phyloP scores from a whole-genome alignment of 2,113 vertebrate genomes.

The Collichthys lucidus region DNA sequence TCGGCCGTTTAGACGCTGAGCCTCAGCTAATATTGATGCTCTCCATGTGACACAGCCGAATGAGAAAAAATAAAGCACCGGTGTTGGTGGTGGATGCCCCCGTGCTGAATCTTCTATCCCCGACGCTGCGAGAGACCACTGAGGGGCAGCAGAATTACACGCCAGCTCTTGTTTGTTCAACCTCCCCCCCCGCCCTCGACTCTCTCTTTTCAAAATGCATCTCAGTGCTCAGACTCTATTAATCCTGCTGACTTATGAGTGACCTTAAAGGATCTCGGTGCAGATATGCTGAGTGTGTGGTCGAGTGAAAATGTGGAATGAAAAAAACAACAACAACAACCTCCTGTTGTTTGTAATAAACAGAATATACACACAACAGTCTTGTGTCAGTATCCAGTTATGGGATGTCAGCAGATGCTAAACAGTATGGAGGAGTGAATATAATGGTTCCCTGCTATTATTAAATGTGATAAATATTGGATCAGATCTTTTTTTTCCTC shows the following conservation, averaged over 20 bases:
- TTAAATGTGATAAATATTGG: neutral
- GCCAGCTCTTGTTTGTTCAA: conserved; percentile 37
- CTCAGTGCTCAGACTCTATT: conserved; percentile 51
- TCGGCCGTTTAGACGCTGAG: conserved; percentile 39
- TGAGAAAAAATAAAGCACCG: conserved; percentile 38
- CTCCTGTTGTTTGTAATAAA: conserved; percentile 24
- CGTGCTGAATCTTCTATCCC: neutral
- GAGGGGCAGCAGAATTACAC: conserved; percentile 77
- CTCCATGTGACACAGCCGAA: conserved; percentile 43
- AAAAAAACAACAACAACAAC: neutral
- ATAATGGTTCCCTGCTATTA: conserved; percentile 11
- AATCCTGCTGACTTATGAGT: conserved; percentile 66
- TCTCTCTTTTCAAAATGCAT: conserved; percentile 21
- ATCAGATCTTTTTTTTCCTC: neutral
- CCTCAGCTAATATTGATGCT: conserved; percentile 65
- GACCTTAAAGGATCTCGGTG: conserved; percentile 54
- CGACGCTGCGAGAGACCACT: conserved; percentile 57
- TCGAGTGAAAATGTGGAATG: conserved; percentile 4
- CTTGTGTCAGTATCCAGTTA: conserved; percentile 11
- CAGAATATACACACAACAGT: neutral
- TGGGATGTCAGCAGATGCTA: conserved; percentile 35
- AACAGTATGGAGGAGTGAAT: conserved; percentile 11
- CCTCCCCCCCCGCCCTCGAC: neutral
- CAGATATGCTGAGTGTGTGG: conserved; percentile 31
- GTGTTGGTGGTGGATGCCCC: neutral